These are phyloP conservation scores for Esox lucius DNA, from an alignment of 2,797 vertebrate species.

Conservation along the genomic window DNA sequence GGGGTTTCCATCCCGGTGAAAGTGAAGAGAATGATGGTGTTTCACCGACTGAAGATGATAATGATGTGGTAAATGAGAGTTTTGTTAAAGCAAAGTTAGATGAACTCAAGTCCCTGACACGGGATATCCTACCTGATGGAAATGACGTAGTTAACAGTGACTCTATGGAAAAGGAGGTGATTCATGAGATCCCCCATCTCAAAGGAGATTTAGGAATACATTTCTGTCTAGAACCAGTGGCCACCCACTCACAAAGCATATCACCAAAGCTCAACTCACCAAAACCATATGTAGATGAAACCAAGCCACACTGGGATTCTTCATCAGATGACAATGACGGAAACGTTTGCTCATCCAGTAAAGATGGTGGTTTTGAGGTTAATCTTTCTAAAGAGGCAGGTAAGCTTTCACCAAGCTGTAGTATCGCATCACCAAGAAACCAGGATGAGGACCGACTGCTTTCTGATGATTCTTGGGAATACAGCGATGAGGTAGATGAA, in stretches of 20 bases:
- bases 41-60: slow-evolving; percentile 28
- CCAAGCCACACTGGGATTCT: slow-evolving; percentile 58
- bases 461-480: slow-evolving; percentile 27
- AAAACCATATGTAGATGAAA: slow-evolving; percentile 31
- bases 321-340: slow-evolving; percentile 44
- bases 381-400: background rate
- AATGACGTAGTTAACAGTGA: slow-evolving; percentile 31
- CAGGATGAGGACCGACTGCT: slow-evolving; percentile 14
- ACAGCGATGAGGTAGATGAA: slow-evolving; percentile 24
- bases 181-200: slow-evolving; percentile 2
- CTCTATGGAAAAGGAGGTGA: slow-evolving; percentile 17
- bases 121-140: slow-evolving; percentile 60
- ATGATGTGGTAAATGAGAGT: background rate
- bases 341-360: background rate
- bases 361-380: slow-evolving; percentile 15
- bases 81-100: slow-evolving; percentile 9
- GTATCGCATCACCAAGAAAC: background rate
- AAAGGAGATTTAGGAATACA: slow-evolving; percentile 20
- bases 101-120: slow-evolving; percentile 51
- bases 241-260: slow-evolving; percentile 20
- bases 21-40: slow-evolving; percentile 31
- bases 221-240: slow-evolving; percentile 20
- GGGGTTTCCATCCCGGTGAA: slow-evolving; percentile 62
- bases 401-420: slow-evolving; percentile 2
- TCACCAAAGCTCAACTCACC: slow-evolving; percentile 11